Conservation (phyloP, 2,797 vertebrate genomes). For the Chiroxiphia lanceolata region DNA sequence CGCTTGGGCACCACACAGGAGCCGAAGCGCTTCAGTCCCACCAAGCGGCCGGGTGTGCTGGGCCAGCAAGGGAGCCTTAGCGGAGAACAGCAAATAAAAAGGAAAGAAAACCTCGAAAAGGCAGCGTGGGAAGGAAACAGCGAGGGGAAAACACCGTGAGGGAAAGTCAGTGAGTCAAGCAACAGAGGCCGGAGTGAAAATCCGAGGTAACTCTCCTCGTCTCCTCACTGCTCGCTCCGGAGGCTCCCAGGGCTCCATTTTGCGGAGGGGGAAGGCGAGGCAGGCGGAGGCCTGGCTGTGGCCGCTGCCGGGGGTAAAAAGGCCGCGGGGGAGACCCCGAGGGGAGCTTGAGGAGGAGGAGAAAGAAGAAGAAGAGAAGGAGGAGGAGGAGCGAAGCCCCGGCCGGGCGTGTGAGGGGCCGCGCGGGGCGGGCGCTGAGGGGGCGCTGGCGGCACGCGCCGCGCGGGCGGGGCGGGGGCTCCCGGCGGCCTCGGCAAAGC, state of each 20-base stretch:
- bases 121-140: not conserved
- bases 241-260: not conserved
- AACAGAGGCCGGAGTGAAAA: not conserved
- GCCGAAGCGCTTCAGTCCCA: fast-evolving
- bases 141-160: not conserved
- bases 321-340: not conserved
- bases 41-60: fast-evolving
- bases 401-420: not conserved
- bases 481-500: not conserved
- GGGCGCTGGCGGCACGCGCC: not conserved
- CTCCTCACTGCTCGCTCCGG: not conserved
- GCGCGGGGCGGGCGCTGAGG: not conserved
- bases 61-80: not conserved
- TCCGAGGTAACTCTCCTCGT: not conserved
- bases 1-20: fast-evolving
- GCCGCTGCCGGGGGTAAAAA: not conserved
- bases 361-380: not conserved
- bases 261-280: not conserved
- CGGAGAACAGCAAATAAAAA: not conserved
- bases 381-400: not conserved
- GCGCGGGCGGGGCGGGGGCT: not conserved
- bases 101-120: not conserved
- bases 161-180: not conserved
- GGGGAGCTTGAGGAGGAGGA: not conserved
- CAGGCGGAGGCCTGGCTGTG: not conserved